phyloP scores from a whole-genome alignment of 2,797 vertebrate species.

The Dermochelys coriacea region DNA sequence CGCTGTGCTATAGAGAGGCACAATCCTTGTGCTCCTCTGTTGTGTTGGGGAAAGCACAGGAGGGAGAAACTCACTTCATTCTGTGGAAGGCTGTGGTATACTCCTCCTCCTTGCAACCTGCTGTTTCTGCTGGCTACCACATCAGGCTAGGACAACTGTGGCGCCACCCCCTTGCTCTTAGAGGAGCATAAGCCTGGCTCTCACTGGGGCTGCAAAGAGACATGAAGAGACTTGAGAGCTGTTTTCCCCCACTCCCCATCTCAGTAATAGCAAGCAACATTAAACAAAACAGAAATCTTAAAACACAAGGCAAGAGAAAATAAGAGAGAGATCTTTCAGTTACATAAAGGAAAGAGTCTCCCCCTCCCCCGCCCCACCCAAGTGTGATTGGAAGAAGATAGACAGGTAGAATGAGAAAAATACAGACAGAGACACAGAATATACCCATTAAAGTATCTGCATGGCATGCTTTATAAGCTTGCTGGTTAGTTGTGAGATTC shows the following conservation, averaged over 20 bases:
- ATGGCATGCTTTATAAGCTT: slow-evolving; percentile 64
- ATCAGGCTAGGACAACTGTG: neutral
- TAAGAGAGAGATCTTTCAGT: neutral
- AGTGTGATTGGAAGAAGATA: neutral
- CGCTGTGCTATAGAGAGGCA: neutral
- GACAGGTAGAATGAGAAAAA: slow-evolving; percentile 47
- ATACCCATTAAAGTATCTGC: slow-evolving; percentile 34
- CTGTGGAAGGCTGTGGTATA: neutral
- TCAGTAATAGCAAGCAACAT: neutral
- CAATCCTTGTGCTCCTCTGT: neutral
- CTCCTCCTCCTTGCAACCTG: neutral
- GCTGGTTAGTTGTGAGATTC: slow-evolving; percentile 44
- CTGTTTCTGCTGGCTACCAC: neutral
- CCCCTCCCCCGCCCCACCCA: neutral
- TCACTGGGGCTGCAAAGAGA: neutral
- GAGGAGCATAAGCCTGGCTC: neutral
- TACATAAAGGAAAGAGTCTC: neutral
- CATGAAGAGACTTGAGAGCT: neutral
- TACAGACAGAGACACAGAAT: slow-evolving; percentile 45
- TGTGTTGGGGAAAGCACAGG: neutral
- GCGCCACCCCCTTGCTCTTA: neutral
- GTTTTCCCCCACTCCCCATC: neutral
- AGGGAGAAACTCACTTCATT: neutral
- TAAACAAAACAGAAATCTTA: neutral
- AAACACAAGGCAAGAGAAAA: neutral